phyloP scores from a whole-genome alignment of 2,888 invertebrate genomes.

The Thera obeliscata region DNA sequence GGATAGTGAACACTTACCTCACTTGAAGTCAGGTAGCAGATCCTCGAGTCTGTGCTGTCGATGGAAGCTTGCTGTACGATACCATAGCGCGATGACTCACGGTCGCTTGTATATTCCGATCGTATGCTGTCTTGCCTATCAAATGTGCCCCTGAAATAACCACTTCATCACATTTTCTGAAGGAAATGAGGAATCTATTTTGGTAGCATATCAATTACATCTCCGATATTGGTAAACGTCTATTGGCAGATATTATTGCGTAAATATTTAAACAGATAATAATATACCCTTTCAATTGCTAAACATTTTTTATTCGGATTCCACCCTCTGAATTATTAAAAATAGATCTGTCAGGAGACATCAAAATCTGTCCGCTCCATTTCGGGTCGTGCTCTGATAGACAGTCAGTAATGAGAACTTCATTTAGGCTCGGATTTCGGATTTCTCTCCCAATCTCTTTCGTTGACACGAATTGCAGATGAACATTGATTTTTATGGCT shows the following conservation, averaged over 20 bases:
- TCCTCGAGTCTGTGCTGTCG: conserved; percentile 96
- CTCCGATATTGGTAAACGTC: conserved; percentile 26
- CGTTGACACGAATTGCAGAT: conserved; percentile 53
- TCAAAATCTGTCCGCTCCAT: conserved; percentile 52
- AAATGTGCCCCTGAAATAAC: conserved; percentile 89
- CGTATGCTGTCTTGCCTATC: conserved; percentile 95
- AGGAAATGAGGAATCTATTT: conserved; percentile 22
- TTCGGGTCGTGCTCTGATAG: conserved; percentile 49
- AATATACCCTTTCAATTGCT: conserved; percentile 14
- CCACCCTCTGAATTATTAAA: conserved; percentile 46
- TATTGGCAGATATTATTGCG: conserved; percentile 20
- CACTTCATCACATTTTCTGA: conserved; percentile 36
- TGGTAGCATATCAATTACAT: conserved; percentile 28
- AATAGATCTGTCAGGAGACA: conserved; percentile 51
- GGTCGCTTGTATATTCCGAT: conserved; percentile 95
- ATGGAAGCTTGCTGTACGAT: conserved; percentile 97
- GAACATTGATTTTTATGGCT: conserved; percentile 44
- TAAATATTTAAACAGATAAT: conserved; percentile 36
- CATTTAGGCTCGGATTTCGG: conserved; percentile 51
- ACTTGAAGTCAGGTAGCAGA: conserved; percentile 97
- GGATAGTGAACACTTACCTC: conserved; percentile 90
- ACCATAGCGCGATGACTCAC: conserved; percentile 92
- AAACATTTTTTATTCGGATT: conserved; percentile 36
- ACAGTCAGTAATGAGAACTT: conserved; percentile 57
- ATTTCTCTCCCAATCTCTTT: conserved; percentile 51